phyloP scores from a whole-genome alignment of 2,888 invertebrate genomes.

The Aphidius colemani region DNA sequence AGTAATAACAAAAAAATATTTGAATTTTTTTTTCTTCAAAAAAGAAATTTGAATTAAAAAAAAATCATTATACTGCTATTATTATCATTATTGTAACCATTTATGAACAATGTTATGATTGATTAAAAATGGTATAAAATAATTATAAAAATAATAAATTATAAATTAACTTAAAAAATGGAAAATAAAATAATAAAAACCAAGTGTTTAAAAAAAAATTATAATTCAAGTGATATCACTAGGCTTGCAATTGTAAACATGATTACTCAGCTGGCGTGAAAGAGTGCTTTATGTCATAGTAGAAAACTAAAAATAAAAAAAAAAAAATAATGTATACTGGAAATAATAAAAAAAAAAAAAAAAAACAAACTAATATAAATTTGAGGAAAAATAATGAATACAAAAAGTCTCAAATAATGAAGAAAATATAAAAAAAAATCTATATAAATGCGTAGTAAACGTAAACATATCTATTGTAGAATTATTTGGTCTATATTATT shows the following conservation, averaged over 20 bases:
- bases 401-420: not conserved
- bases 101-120: slow-evolving; percentile 31
- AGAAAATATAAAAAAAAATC: too few relatives aligned
- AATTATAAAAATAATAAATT: slow-evolving; percentile 31
- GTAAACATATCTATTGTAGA: too few relatives aligned
- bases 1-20: slow-evolving; percentile 22
- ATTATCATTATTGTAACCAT: slow-evolving; percentile 34
- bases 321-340: slow-evolving; percentile 16
- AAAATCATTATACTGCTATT: slow-evolving; percentile 33
- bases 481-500: too few relatives aligned
- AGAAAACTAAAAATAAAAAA: slow-evolving; percentile 11
- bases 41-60: slow-evolving; percentile 18
- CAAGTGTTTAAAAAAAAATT: slow-evolving; percentile 30
- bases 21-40: not conserved
- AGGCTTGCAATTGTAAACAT: slow-evolving; percentile 41
- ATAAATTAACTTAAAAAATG: slow-evolving; percentile 21
- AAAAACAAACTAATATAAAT: slow-evolving; percentile 19
- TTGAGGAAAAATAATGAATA: slow-evolving; percentile 16
- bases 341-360: slow-evolving; percentile 18
- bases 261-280: slow-evolving; percentile 39
- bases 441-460: too few relatives aligned
- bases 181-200: slow-evolving; percentile 12
- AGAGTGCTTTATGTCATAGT: slow-evolving; percentile 41
- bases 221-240: slow-evolving; percentile 33
- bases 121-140: slow-evolving; percentile 33